These are phyloP conservation scores for Lathronympha strigana DNA, from an alignment of 2,888 invertebrate genomes.

Conservation along the genomic window DNA sequence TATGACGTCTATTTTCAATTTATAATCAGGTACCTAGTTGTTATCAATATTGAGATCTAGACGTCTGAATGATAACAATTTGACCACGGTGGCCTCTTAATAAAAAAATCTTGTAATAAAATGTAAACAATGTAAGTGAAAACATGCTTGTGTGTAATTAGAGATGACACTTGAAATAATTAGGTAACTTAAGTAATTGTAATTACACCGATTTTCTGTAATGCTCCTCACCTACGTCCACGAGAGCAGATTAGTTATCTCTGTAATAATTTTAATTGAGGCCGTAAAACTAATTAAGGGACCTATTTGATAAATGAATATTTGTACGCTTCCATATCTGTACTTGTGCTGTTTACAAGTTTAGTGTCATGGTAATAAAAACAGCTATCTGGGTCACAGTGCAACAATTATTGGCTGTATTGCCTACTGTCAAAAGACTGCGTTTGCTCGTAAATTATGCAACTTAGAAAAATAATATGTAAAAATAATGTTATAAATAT, in stretches of 20 bases:
- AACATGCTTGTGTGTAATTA: too few species aligned
- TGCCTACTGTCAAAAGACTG: conserved; percentile 14
- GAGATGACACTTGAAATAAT: neutral
- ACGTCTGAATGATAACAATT: too few species aligned
- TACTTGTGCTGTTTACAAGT: neutral
- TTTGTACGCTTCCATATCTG: neutral
- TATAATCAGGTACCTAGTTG: too few species aligned
- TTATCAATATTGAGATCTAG: too few species aligned
- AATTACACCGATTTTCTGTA: neutral
- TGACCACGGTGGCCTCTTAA: too few species aligned
- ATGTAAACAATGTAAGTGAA: too few species aligned
- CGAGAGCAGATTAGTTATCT: conserved; percentile 21
- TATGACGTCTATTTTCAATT: too few species aligned
- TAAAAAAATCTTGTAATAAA: too few species aligned
- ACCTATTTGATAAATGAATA: neutral
- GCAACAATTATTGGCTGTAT: conserved; percentile 1
- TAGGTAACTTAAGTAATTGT: neutral
- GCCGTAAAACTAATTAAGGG: neutral
- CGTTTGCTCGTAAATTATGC: conserved; percentile 12
- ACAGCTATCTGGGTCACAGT: conserved; percentile 24
- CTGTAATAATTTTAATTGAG: conserved; percentile 5
- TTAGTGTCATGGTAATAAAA: neutral
- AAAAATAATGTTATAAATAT: too few species aligned
- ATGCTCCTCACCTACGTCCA: neutral
- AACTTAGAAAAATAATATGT: conserved; percentile 8